A percentile compares a stretch with the other conserved stretches of the same genome.
Conservation (phyloP, 2,888 invertebrate genomes). For the Oxyteleia sp. region DNA sequence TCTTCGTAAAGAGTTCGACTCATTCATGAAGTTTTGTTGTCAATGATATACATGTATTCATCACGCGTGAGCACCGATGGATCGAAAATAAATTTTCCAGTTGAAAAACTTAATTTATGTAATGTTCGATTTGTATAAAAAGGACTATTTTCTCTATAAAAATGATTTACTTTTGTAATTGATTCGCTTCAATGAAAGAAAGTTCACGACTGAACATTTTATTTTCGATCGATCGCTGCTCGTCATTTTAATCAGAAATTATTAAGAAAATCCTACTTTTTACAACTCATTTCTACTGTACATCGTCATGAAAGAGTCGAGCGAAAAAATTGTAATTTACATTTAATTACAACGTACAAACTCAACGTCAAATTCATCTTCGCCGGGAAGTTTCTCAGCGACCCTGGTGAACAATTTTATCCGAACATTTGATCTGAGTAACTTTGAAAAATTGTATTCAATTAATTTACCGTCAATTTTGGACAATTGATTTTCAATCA, state of each 20-base stretch:
- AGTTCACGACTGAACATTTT: too few species aligned
- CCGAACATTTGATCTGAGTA: background rate
- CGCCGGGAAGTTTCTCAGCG: background rate
- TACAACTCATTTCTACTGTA: slow-evolving; percentile 12
- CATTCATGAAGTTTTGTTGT: slow-evolving; percentile 35
- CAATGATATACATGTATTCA: slow-evolving; percentile 16
- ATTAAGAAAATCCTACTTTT: background rate
- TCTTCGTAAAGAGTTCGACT: slow-evolving; percentile 30
- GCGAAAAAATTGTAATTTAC: slow-evolving; percentile 17
- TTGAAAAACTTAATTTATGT: background rate
- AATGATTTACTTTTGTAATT: too few species aligned
- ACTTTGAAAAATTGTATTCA: background rate
- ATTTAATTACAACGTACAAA: slow-evolving; percentile 22
- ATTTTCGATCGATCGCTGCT: too few species aligned
- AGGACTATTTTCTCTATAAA: too few species aligned
- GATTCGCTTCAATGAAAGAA: too few species aligned
- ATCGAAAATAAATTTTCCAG: background rate
- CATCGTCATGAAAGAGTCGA: slow-evolving; percentile 29
- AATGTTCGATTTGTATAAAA: too few species aligned
- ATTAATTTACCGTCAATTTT: too few species aligned
- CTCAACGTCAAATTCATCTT: background rate
- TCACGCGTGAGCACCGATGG: background rate
- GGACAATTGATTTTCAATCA: too few species aligned
- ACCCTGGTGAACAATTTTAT: background rate
- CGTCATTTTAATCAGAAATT: background rate